Percentiles rank a stretch among this genome's conserved stretches.
Conservation (phyloP, 2,888 invertebrate species). For the Trichogramma evanescens region DNA sequence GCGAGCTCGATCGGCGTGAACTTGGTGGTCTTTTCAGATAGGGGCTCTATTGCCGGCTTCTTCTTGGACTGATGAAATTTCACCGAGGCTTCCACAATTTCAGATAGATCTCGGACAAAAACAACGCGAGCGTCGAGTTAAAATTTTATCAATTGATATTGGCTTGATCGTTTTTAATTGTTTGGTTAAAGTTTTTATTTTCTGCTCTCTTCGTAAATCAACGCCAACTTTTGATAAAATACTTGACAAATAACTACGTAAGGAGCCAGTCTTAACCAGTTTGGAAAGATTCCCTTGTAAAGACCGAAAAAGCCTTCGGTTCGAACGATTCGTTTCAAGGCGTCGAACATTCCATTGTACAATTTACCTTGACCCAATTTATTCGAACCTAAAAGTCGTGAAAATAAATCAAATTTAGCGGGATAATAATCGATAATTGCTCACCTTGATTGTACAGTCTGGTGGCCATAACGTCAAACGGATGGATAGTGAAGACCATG, state of each 20-base stretch:
- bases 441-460: conserved; percentile 83
- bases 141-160: too few species aligned
- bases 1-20: too few species aligned
- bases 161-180: too few species aligned
- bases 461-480: conserved; percentile 82
- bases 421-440: neutral
- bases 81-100: too few species aligned
- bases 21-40: too few species aligned
- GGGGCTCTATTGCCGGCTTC: too few species aligned
- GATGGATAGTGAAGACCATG: conserved; percentile 72
- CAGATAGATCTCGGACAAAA: too few species aligned
- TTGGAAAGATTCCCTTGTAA: conserved; percentile 85
- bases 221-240: conserved; percentile 71
- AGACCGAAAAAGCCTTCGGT: conserved; percentile 73
- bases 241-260: conserved; percentile 81
- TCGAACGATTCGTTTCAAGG: conserved; percentile 66
- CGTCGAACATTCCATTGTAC: conserved; percentile 70
- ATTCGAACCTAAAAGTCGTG: conserved; percentile 20
- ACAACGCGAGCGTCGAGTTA: too few species aligned
- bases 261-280: conserved; percentile 81
- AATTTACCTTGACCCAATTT: conserved; percentile 35
- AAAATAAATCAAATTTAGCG: neutral
- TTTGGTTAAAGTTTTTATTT: neutral
- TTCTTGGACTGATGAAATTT: too few species aligned
- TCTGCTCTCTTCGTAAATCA: neutral